Base-by-base conservation (phyloP, 2,797 vertebrate species). In the Phaenicophaeus curvirostris region DNA sequence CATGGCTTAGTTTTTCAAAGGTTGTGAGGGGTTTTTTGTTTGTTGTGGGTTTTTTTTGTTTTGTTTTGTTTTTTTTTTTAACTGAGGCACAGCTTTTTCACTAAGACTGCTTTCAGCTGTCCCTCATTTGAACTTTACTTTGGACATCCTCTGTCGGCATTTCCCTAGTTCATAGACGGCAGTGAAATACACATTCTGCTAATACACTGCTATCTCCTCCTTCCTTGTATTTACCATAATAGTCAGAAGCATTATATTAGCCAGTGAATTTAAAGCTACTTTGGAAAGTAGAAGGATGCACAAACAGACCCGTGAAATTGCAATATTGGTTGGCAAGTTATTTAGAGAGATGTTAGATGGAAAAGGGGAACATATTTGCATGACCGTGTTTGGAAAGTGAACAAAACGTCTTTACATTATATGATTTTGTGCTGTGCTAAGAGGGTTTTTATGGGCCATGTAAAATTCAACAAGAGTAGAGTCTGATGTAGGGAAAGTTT, bases 121-220 rank as follows among this genome's bases (percentile, higher is more conserved):
- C 51, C 41, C 41, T 89, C 87, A 48, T 37, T 87, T 80, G 77
- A 93, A 71, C 54, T 94, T 94, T 65, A 16, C 61, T 90, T 86
- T 76, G 71, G 59, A 65, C 23, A 54, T 78, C 51, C 73, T 19
- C 51, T 82, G 1, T 24, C 46, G 61, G 50, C 58, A 85, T 85
- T 92, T 85, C 62, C 63, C 28, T 73, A 54, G 37, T 28, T 17
- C 62, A 5, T 72, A 37, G 72, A 85, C 90, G 19, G n/a, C 31
- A 28, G 13, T 54, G n/a, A 75, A 93, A 67, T 65, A 72, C 6
- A 15, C 44, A 7, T 63, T 85, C 35, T 72, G 8, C 17, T 63
- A 41, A 62, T 31, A 35, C 17, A 9, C 27, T 57, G 28, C 62
- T 81, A 28, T 12, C 4, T 7, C 2, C 16, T 61, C 7, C 8